Percentiles rank a stretch among this genome's conserved stretches.
Evolutionary conservation across 2,888 invertebrate species (phyloP).

Genomic region (Andrena bicolor): DNA sequence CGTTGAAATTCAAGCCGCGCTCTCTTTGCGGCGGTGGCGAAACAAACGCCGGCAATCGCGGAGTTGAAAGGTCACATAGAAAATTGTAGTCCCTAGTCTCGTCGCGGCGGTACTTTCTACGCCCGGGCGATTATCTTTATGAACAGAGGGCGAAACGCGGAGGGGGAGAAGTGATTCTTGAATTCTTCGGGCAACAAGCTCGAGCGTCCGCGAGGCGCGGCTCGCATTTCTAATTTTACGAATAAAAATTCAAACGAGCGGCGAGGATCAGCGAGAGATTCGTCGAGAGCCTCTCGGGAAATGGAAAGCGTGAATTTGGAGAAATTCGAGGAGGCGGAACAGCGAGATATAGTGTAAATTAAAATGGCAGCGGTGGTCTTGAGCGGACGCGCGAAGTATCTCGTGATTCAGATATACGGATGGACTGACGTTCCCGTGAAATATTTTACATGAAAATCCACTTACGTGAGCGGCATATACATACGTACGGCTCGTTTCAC

Average conservation of each 20-base stretch:
- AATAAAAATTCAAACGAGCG: slow-evolving; percentile 7
- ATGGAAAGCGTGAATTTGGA: slow-evolving; percentile 16
- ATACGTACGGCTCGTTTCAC: slow-evolving; percentile 44
- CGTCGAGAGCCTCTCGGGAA: neutral
- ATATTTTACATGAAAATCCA: slow-evolving; percentile 71
- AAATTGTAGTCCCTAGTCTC: neutral
- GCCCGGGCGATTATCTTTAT: neutral
- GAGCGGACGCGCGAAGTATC: slow-evolving; percentile 34
- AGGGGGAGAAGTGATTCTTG: neutral
- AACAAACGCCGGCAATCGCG: slow-evolving; percentile 10
- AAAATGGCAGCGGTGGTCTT: slow-evolving; percentile 47
- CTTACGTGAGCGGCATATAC: slow-evolving; percentile 61
- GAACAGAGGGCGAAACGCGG: neutral
- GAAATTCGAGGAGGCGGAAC: slow-evolving; percentile 9
- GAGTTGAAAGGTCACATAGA: neutral
- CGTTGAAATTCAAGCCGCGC: slow-evolving; percentile 2
- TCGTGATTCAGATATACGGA: slow-evolving; percentile 55
- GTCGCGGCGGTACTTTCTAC: neutral
- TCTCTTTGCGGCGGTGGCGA: neutral
- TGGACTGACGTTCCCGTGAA: slow-evolving; percentile 57
- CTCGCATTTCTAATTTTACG: neutral
- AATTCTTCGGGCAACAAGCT: neutral
- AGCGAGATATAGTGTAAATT: slow-evolving; percentile 42
- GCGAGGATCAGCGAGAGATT: slow-evolving; percentile 13
- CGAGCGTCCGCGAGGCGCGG: too few species aligned